These are phyloP conservation scores for Eulemur albifrons DNA, from an alignment of 2,797 vertebrate genomes.

Conservation along the genomic window DNA sequence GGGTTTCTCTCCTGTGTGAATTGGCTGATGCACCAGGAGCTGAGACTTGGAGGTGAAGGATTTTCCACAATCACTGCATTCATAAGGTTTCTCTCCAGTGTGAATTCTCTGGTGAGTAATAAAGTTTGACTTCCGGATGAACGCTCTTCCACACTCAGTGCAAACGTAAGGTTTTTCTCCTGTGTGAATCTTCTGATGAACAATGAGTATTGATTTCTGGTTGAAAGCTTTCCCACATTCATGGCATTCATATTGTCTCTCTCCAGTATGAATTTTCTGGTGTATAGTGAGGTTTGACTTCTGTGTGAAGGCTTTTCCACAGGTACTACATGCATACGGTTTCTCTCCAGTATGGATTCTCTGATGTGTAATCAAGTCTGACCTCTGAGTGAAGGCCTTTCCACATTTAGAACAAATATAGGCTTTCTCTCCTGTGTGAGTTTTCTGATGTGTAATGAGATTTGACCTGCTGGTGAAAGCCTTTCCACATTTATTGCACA, in stretches of 20 bases:
- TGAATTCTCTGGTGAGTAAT: slow-evolving; percentile 79
- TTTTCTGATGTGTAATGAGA: slow-evolving; percentile 73
- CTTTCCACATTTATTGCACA: slow-evolving; percentile 66
- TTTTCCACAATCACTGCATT: slow-evolving; percentile 77
- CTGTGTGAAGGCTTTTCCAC: slow-evolving; percentile 74
- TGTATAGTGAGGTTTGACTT: slow-evolving; percentile 72
- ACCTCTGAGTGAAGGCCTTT: slow-evolving; percentile 70
- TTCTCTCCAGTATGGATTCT: slow-evolving; percentile 73
- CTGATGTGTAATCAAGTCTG: slow-evolving; percentile 70
- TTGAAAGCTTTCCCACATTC: slow-evolving; percentile 76
- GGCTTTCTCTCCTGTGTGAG: slow-evolving; percentile 71
- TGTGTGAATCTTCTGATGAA: slow-evolving; percentile 74
- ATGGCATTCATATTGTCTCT: slow-evolving; percentile 69
- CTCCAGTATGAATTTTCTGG: slow-evolving; percentile 74
- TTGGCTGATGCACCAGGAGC: slow-evolving; percentile 67
- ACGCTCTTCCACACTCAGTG: slow-evolving; percentile 74
- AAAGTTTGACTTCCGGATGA: slow-evolving; percentile 77
- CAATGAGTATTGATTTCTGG: slow-evolving; percentile 67
- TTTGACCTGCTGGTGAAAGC: slow-evolving; percentile 73
- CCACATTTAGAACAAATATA: slow-evolving; percentile 70
- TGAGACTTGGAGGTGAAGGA: slow-evolving; percentile 76
- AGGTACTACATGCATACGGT: slow-evolving; percentile 63
- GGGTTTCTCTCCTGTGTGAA: slow-evolving; percentile 73
- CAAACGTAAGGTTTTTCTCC: slow-evolving; percentile 71
- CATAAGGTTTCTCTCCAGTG: slow-evolving; percentile 77